Conservation (phyloP, 2,113 vertebrate genomes). For the Alces alces region DNA sequence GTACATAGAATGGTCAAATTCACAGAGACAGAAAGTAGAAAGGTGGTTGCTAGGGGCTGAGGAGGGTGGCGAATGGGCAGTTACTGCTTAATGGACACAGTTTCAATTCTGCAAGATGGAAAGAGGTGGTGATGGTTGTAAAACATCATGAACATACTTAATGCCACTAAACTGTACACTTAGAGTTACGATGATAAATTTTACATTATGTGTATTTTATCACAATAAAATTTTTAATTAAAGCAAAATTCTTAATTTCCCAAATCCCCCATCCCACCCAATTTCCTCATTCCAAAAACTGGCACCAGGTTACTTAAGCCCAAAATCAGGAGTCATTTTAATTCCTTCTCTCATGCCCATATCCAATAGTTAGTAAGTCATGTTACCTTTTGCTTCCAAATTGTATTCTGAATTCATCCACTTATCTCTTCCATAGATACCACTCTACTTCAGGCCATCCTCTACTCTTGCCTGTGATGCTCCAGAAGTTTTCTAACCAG, state of each 20-base stretch:
- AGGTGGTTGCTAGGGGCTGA: not conserved
- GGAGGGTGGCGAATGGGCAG: not conserved
- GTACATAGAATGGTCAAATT: not conserved
- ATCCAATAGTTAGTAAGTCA: not conserved
- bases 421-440: not conserved
- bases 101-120: not conserved
- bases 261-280: not conserved
- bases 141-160: not conserved
- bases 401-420: not conserved
- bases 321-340: not conserved
- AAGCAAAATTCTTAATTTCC: not conserved
- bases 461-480: not conserved
- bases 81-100: not conserved
- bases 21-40: not conserved
- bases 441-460: not conserved
- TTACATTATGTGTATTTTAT: not conserved
- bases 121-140: not conserved
- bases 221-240: not conserved
- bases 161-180: not conserved
- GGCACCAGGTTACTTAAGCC: not conserved
- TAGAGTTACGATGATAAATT: not conserved
- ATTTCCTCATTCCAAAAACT: conserved; percentile 10
- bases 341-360: not conserved
- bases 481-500: not conserved
- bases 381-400: not conserved